Evolutionary conservation across 2,888 invertebrate genomes (phyloP).

Genomic region (Myathropa florea): DNA sequence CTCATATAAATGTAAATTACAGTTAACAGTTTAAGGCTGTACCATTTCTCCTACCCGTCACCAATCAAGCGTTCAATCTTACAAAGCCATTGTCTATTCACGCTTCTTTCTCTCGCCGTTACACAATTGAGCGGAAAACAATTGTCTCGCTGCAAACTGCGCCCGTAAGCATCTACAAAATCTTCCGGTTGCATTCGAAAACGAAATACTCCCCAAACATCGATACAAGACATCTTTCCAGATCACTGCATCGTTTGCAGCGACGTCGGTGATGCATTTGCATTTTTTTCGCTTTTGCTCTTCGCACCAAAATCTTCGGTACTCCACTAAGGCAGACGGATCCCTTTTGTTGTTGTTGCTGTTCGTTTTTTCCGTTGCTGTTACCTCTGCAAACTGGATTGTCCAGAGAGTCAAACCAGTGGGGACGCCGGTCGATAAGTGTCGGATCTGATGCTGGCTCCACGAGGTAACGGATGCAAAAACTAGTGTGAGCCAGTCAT

Average conservation of each 20-base stretch:
- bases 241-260: conserved; percentile 36
- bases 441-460: conserved; percentile 41
- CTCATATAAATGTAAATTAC: conserved; percentile 40
- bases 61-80: conserved; percentile 33
- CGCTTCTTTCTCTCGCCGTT: conserved; percentile 38
- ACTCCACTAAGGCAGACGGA: conserved; percentile 35
- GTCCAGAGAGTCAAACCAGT: conserved; percentile 49
- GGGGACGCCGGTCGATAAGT: conserved; percentile 51
- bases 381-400: conserved; percentile 56
- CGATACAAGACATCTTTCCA: conserved; percentile 30
- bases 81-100: conserved; percentile 13
- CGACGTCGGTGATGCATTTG: conserved; percentile 25
- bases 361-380: not conserved
- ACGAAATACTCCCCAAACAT: conserved; percentile 20
- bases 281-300: conserved; percentile 24
- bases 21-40: conserved; percentile 53
- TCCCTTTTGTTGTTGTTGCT: not conserved
- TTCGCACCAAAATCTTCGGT: conserved; percentile 46
- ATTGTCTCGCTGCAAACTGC: conserved; percentile 2
- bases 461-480: conserved; percentile 35
- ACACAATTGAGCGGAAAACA: conserved; percentile 46
- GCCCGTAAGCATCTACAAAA: conserved; percentile 37
- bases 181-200: conserved; percentile 52
- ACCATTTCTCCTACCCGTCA: conserved; percentile 34
- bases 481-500: conserved; percentile 44